phyloP scores from a whole-genome alignment of 2,888 invertebrate genomes.

The Sinohyriopsis cumingii region DNA sequence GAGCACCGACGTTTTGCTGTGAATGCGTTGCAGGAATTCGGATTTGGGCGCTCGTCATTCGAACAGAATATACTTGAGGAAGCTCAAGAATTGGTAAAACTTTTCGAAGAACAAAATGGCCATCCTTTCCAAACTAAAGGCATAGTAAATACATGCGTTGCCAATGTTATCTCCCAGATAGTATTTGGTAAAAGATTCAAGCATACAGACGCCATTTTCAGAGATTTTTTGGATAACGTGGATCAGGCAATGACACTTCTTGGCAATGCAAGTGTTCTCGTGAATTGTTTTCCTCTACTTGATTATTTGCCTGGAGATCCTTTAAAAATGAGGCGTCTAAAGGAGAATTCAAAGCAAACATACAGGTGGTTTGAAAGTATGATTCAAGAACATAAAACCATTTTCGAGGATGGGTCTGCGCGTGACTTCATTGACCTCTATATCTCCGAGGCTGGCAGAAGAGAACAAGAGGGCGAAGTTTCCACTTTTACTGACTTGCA shows the following conservation, averaged over 20 bases:
- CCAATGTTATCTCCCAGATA: too few relatives aligned
- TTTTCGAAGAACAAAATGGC: conserved; percentile 8
- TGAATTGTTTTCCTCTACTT: conserved; percentile 20
- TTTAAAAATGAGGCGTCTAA: conserved; percentile 4
- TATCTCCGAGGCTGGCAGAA: conserved; percentile 15
- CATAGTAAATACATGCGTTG: too few relatives aligned
- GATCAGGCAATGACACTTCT: conserved; percentile 5
- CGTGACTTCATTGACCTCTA: conserved; percentile 19
- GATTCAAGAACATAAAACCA: conserved; percentile 5
- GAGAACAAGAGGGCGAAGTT: not conserved
- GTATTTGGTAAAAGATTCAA: conserved; percentile 23
- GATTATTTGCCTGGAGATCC: conserved; percentile 22
- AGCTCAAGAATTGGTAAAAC: conserved; percentile 10
- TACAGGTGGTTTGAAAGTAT: conserved; percentile 8
- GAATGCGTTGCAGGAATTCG: conserved; percentile 16
- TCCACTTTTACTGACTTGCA: conserved; percentile 23
- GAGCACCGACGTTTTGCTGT: conserved; percentile 18
- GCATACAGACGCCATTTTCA: conserved; percentile 22
- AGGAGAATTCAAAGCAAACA: not conserved
- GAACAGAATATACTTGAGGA: conserved; percentile 27
- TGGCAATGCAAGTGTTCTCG: not conserved
- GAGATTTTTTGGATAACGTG: conserved; percentile 11
- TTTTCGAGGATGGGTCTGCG: conserved; percentile 6
- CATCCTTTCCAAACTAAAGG: conserved; percentile 21
- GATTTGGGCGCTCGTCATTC: conserved; percentile 17